phyloP scores from a whole-genome alignment of 2,113 vertebrate genomes.

The Rhegmatorhina hoffmannsi region DNA sequence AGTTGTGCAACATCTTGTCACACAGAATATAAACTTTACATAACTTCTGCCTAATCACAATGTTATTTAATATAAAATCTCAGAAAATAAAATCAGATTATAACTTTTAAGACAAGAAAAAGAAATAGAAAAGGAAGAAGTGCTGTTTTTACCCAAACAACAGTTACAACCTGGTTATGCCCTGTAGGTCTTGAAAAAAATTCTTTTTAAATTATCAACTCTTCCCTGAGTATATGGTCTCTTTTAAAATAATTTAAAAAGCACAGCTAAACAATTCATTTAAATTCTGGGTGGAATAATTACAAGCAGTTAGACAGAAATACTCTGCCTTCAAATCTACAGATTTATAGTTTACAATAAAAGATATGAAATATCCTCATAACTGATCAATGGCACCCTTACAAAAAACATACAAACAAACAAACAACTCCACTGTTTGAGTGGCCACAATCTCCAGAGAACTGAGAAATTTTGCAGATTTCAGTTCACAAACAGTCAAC shows the following conservation, averaged over 20 bases:
- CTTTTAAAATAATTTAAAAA: constrained; percentile 45
- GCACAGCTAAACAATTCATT: constrained; percentile 39
- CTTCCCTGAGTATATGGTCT: background rate
- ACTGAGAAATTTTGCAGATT: constrained; percentile 57
- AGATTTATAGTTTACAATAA: constrained; percentile 50
- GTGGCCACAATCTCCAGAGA: constrained; percentile 32
- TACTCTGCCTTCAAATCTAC: constrained; percentile 50
- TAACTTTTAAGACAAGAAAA: constrained; percentile 20
- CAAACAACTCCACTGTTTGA: constrained; percentile 49
- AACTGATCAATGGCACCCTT: constrained; percentile 27
- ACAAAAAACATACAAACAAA: constrained; percentile 46
- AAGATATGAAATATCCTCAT: constrained; percentile 44
- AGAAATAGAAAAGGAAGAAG: background rate
- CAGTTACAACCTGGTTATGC: background rate
- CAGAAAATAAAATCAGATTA: background rate
- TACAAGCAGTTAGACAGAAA: constrained; percentile 47
- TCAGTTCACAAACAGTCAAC: constrained; percentile 73
- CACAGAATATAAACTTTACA: background rate
- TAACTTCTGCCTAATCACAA: background rate
- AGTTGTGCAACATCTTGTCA: background rate
- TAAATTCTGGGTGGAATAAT: constrained; percentile 42
- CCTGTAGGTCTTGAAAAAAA: background rate
- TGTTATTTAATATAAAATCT: background rate
- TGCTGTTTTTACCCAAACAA: background rate
- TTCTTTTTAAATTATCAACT: constrained; percentile 15